Base-by-base conservation (phyloP, 2,113 vertebrate species). In the Gallinago undulata region DNA sequence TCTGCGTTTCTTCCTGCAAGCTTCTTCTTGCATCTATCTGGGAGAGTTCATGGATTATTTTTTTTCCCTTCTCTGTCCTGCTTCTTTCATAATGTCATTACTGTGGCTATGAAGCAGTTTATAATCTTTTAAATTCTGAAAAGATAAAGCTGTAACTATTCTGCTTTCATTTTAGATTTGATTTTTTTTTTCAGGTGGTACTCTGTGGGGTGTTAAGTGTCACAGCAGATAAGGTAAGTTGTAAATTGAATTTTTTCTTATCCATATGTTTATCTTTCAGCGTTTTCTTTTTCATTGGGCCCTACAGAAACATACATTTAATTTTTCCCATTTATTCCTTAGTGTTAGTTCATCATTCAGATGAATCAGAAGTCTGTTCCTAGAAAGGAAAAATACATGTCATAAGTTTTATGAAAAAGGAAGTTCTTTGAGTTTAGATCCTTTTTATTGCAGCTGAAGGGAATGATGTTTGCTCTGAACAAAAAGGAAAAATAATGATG, bases 231-330 rank as follows among this genome's bases (percentile, higher is more conserved):
- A 96, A 87, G 9, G 8, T 50, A 39, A 50, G 22, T 24, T 72
- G 23, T 48, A 94, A 96, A 95, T 77, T 87, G 70, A 84, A 53
- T 64, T 82, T 89, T 86, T 93, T 76, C 68, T 94, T 94, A 94
- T 86, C 75, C 23, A 14, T 93, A 21, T 41, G 62, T 77, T 81
- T 72, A 78, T 78, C 56, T 89, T 89, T 87, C 47, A 73, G 9
- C 30, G 50, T 66, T 85, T 62, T 16, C 7, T 35, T 82, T 89
- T 41, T 73, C 13, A 39, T 15, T 69, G 30, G 7, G 6, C 82
- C 62, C 41, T 66, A 30, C 22, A 89, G 48, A 91, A 87, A n/a
- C 17, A 64, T 60, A 45, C 9, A 76, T 87, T 87, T 82, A 79
- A 72, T 91, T 89, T 53, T 89, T 87, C 27, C 5, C 4, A 7